These are phyloP conservation scores for Gonatopus flavifemur DNA, from an alignment of 1,140 invertebrate species.

Conservation along the genomic window DNA sequence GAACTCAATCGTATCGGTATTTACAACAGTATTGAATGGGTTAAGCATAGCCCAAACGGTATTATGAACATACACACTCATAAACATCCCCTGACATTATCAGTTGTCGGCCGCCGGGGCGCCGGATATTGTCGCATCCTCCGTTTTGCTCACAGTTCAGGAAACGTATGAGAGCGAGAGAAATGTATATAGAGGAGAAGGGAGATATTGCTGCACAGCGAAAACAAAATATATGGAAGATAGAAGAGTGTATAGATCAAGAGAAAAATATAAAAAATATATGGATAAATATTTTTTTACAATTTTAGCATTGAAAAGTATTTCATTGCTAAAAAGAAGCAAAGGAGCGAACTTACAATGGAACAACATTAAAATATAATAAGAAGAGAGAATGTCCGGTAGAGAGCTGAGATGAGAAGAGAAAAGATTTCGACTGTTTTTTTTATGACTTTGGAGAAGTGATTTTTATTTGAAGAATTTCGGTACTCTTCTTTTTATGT, in stretches of 20 bases:
- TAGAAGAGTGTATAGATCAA: too few relatives aligned
- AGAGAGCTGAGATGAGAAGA: not conserved
- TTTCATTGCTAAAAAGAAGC: constrained; percentile 11
- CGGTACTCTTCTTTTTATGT: constrained; percentile 13
- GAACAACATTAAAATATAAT: constrained; percentile 9
- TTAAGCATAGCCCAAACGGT: constrained; percentile 42
- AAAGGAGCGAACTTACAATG: constrained; percentile 10
- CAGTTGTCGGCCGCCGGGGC: constrained; percentile 60
- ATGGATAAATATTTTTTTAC: too few relatives aligned
- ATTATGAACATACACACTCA: constrained; percentile 58
- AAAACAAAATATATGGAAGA: constrained; percentile 18
- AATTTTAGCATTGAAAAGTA: too few relatives aligned
- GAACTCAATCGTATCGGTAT: too few relatives aligned
- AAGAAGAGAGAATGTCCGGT: constrained; percentile 1
- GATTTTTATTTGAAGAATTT: constrained; percentile 28
- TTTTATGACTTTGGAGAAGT: constrained; percentile 32
- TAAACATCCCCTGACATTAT: constrained; percentile 60
- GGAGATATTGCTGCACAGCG: not conserved
- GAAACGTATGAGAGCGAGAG: constrained; percentile 15
- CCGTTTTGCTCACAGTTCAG: constrained; percentile 40
- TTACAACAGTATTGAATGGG: constrained; percentile 25
- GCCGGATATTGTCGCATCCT: constrained; percentile 61
- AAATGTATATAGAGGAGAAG: constrained; percentile 8
- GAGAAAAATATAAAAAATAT: too few relatives aligned
- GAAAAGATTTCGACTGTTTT: constrained; percentile 27